These are phyloP conservation scores for Colinus virginianus DNA, from an alignment of 2,113 vertebrate genomes.

Conservation along the genomic window DNA sequence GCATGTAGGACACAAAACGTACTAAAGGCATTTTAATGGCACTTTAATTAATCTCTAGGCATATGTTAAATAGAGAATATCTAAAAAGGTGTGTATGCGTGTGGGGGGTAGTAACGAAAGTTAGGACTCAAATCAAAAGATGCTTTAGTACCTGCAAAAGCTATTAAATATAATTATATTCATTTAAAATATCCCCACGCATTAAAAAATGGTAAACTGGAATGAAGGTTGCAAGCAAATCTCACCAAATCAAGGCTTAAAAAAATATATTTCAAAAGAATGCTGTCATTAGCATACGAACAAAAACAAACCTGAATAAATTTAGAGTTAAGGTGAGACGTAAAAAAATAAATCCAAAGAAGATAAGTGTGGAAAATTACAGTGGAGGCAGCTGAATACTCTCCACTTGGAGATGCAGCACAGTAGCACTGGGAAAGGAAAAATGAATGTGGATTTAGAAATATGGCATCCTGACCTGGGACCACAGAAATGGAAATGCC, in stretches of 20 bases:
- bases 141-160: slow-evolving; percentile 53
- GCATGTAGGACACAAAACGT: slow-evolving; percentile 66
- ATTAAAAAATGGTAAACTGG: slow-evolving; percentile 57
- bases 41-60: slow-evolving; percentile 69
- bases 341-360: slow-evolving; percentile 47
- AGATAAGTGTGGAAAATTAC: slow-evolving; percentile 41
- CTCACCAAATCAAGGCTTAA: slow-evolving; percentile 39
- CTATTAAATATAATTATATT: slow-evolving; percentile 73
- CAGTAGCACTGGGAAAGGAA: background rate
- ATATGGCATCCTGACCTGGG: background rate
- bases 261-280: slow-evolving; percentile 45
- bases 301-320: slow-evolving; percentile 36
- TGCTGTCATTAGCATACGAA: slow-evolving; percentile 25
- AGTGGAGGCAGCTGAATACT: background rate
- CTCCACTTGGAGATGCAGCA: background rate
- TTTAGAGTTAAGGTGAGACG: slow-evolving; percentile 53
- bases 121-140: slow-evolving; percentile 69
- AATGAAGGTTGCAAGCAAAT: slow-evolving; percentile 29
- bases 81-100: slow-evolving; percentile 62
- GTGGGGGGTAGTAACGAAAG: slow-evolving; percentile 54
- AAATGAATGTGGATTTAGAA: slow-evolving; percentile 29
- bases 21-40: slow-evolving; percentile 71
- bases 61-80: slow-evolving; percentile 59
- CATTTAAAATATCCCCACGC: slow-evolving; percentile 62
- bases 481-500: slow-evolving; percentile 54